Evolutionary conservation across 2,797 vertebrate species (phyloP).

Genomic region (Pagetopsis macropterus): DNA sequence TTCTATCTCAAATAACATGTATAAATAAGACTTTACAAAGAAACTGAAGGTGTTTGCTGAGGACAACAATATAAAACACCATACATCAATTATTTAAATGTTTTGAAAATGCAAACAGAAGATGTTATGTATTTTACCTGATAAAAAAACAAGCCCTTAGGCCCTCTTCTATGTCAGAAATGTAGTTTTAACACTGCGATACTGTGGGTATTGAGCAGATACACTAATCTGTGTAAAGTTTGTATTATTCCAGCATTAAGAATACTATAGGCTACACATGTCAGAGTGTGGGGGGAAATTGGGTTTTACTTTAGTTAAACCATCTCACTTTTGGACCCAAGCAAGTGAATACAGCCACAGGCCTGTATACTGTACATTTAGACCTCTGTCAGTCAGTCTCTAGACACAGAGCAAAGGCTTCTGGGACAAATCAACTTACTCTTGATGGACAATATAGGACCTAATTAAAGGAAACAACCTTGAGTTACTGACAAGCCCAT

Average conservation of each 20-base stretch:
- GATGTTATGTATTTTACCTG: not conserved
- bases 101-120: not conserved
- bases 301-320: too few relatives aligned
- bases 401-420: too few relatives aligned
- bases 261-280: not conserved
- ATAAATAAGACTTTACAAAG: not conserved
- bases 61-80: not conserved
- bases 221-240: not conserved
- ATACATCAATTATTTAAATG: not conserved
- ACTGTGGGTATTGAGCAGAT: not conserved
- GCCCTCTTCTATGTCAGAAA: not conserved
- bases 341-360: not conserved
- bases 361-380: not conserved
- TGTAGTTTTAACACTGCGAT: not conserved
- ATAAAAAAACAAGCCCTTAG: not conserved
- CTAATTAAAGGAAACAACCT: not conserved
- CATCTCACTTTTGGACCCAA: too few relatives aligned
- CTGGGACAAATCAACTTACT: too few relatives aligned
- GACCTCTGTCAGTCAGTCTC: too few relatives aligned
- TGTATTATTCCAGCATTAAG: too few relatives aligned
- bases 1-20: not conserved
- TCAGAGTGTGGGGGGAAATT: not conserved
- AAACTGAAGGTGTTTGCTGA: not conserved
- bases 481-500: conserved; percentile 15
- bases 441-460: not conserved